These are phyloP conservation scores for Stegodyphus mimosarum DNA, from an alignment of 1,140 invertebrate genomes.

Conservation along the genomic window DNA sequence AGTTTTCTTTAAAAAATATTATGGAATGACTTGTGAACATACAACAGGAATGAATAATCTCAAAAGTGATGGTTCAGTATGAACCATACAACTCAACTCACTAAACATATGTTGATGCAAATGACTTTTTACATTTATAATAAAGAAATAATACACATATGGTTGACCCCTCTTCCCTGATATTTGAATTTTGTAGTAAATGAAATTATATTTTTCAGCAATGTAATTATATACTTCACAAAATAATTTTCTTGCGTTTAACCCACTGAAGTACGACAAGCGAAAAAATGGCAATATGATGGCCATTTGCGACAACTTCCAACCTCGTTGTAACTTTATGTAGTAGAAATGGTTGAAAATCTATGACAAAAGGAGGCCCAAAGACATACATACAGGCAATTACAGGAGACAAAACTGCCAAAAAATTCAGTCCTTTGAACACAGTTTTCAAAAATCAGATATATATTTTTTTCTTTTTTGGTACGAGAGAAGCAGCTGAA, in stretches of 20 bases:
- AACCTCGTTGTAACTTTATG: background rate
- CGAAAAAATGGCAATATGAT: too few species aligned
- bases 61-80: background rate
- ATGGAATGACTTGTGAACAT: constrained; percentile 1
- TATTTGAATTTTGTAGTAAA: too few species aligned
- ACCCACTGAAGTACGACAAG: too few species aligned
- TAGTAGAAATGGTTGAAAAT: background rate
- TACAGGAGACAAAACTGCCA: background rate
- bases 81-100: background rate
- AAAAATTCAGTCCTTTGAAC: background rate
- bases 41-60: constrained; percentile 1
- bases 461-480: background rate
- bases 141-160: too few species aligned
- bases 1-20: background rate
- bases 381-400: background rate
- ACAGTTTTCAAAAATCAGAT: background rate
- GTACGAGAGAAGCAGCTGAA: constrained; percentile 36
- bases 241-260: too few species aligned
- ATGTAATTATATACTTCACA: too few species aligned
- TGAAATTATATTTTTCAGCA: too few species aligned
- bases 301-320: background rate
- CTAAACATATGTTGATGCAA: background rate
- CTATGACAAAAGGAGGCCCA: background rate
- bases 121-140: background rate
- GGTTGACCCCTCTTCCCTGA: too few species aligned